phyloP scores from a whole-genome alignment of 2,113 vertebrate species.

The Sula dactylatra region DNA sequence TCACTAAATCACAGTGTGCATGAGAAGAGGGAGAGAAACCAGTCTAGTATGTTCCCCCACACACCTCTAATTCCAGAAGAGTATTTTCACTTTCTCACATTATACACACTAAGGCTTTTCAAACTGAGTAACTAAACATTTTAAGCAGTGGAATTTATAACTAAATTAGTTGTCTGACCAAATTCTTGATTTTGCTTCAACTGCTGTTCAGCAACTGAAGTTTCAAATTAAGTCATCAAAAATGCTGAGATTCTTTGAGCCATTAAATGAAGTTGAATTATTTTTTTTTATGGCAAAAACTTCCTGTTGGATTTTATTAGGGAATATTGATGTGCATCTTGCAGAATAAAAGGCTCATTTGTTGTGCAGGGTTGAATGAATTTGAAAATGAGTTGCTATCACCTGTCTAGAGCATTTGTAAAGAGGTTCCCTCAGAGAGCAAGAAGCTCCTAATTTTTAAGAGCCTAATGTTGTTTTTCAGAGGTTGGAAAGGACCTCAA shows the following conservation, averaged over 20 bases:
- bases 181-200: neutral
- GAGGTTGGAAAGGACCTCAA: neutral
- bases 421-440: neutral
- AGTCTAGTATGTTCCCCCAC: neutral
- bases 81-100: neutral
- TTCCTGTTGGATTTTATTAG: neutral
- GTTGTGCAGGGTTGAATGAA: neutral
- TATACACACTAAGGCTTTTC: neutral
- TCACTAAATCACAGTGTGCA: neutral
- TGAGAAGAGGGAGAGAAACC: neutral
- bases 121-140: neutral
- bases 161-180: neutral
- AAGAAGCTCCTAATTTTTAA: neutral
- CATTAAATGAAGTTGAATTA: neutral
- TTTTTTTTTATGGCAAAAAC: neutral
- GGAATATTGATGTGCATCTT: neutral
- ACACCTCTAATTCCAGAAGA: neutral
- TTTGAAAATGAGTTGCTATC: neutral
- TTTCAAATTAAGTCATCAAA: neutral
- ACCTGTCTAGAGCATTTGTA: neutral
- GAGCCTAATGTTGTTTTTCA: neutral
- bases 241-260: neutral
- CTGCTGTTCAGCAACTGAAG: neutral
- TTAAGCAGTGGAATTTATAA: neutral
- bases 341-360: neutral